Base-by-base conservation (phyloP, 1,140 invertebrate species). In the Aphelenchoides fujianensis region DNA sequence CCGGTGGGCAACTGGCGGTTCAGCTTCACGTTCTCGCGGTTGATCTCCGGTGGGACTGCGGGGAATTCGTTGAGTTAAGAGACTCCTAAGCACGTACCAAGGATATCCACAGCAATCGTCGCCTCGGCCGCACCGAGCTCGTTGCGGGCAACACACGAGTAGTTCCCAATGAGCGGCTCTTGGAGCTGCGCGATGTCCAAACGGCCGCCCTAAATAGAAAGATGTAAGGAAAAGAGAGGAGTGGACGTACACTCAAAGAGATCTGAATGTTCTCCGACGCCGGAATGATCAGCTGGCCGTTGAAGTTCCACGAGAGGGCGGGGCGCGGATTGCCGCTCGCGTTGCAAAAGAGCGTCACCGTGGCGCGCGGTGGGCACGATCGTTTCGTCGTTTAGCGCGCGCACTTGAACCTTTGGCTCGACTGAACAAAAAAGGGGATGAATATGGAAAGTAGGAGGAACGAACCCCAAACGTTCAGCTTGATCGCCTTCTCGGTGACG, bases 11-110 rank as follows among this genome's bases (percentile, higher is more conserved):
- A 68, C 55, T 73, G 72, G 23, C 74, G 79, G 37, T 77, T 78
- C 72, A 80, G 59, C 12, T 83, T 78, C 9, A 81, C 69, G 31
- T 55, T 61, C 48, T 82, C 77, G 28, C 77, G 68, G 41, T 80
- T 66, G 52, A 82, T 82, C 23, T 69, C 41, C n/a, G 81, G 82
- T 19, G 81, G 81, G 7, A 83, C 81, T 80, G 64, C 30, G 34
- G 27, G 48, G 69, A 34, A 30, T 12, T 1, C n/a, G 23, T 34
- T 3, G n/a, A 1, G 35, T 37, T 59, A 27, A 59, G n/a, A n/a
- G n/a, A 59, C 1, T 7, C 23, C 16, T 3, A 68, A 35, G 23
- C 16, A 63, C 41, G 31, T 74, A 75, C 76, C 71, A 28, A 83
- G 37, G 55, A 82, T 80, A 37, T 82, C 81, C 23, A 82, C 78